Conservation (phyloP, 2,797 vertebrate genomes). For the Todus mexicanus region DNA sequence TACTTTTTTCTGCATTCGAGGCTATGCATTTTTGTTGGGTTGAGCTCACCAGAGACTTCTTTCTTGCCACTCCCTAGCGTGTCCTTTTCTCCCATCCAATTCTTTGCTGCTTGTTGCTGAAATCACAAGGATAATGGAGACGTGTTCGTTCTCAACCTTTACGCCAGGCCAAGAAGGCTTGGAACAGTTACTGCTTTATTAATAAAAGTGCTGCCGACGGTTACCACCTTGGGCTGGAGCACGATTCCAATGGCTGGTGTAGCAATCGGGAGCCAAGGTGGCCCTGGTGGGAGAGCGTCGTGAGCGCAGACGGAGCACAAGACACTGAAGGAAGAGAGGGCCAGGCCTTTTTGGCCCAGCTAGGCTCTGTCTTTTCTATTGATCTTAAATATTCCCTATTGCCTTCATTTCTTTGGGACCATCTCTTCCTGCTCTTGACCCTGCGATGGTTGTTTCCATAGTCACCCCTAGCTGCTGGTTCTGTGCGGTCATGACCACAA, state of each 20-base stretch:
- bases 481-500: background rate
- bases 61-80: constrained; percentile 4
- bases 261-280: background rate
- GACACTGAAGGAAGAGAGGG: background rate
- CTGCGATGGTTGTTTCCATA: background rate
- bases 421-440: background rate
- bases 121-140: constrained; percentile 71
- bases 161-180: background rate
- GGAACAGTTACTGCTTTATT: background rate
- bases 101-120: background rate
- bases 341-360: background rate
- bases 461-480: background rate
- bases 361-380: background rate
- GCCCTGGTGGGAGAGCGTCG: background rate
- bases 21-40: constrained; percentile 71
- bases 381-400: background rate
- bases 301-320: background rate
- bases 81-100: background rate
- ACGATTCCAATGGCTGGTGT: background rate
- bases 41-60: constrained; percentile 25
- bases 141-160: background rate
- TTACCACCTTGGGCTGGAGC: background rate
- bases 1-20: constrained; percentile 74
- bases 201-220: background rate
- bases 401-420: background rate